Evolutionary conservation across 2,797 vertebrate species (phyloP).

Genomic region (Micromesistius poutassou): DNA sequence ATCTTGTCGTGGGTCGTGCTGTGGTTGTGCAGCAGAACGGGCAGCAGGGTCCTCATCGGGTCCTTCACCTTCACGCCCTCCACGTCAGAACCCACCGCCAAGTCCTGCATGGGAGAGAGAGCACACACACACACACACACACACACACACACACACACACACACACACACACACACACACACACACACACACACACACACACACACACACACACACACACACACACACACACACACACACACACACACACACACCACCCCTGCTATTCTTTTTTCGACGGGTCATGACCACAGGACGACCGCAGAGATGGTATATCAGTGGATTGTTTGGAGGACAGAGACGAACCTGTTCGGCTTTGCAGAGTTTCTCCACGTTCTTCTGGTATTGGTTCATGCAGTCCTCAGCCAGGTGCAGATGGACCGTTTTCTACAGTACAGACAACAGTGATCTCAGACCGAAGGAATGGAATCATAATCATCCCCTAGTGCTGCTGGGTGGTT

Average conservation of each 20-base stretch:
- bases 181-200: too few species aligned
- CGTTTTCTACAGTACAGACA: constrained; percentile 79
- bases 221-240: neutral
- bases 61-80: constrained; percentile 92
- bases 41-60: constrained; percentile 91
- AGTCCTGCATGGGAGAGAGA: constrained; percentile 81
- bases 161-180: neutral
- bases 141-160: neutral
- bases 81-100: constrained; percentile 85
- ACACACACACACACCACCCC: neutral
- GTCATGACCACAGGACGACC: neutral
- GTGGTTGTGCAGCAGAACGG: constrained; percentile 83
- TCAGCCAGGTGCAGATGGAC: constrained; percentile 89
- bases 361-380: constrained; percentile 86
- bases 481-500: too few species aligned
- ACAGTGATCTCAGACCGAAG: neutral
- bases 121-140: neutral
- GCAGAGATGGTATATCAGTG: neutral
- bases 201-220: too few species aligned
- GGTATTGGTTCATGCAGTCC: constrained; percentile 88
- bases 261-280: neutral
- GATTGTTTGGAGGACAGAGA: neutral
- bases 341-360: constrained; percentile 94
- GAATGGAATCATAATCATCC: neutral
- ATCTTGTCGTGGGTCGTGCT: constrained; percentile 90